Percentiles rank a stretch among this genome's conserved stretches.
These are phyloP conservation scores for Lathronympha strigana DNA, from an alignment of 2,888 invertebrate species.

Conservation along the genomic window DNA sequence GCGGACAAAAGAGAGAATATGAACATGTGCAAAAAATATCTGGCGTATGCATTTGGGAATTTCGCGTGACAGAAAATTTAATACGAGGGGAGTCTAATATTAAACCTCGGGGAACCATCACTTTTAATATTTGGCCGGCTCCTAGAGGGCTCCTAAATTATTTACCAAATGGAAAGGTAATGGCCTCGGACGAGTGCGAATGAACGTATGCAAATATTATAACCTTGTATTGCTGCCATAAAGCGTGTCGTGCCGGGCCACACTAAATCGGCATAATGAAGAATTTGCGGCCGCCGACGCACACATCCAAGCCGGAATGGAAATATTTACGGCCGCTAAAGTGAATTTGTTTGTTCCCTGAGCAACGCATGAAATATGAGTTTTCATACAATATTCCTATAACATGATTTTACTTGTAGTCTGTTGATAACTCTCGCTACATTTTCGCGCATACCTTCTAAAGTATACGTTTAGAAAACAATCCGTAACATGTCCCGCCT, in stretches of 20 bases:
- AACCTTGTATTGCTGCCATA: slow-evolving; percentile 75
- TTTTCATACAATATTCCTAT: slow-evolving; percentile 38
- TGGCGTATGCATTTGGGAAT: slow-evolving; percentile 83
- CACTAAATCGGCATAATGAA: slow-evolving; percentile 68
- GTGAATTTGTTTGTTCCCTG: slow-evolving; percentile 64
- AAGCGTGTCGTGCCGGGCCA: slow-evolving; percentile 67
- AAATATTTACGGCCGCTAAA: slow-evolving; percentile 56
- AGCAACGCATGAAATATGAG: slow-evolving; percentile 55
- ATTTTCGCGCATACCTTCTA: background rate
- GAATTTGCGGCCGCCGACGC: slow-evolving; percentile 62
- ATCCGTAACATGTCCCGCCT: no score
- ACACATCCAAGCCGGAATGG: slow-evolving; percentile 50
- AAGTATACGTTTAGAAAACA: no score
- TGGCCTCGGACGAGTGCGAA: slow-evolving; percentile 80
- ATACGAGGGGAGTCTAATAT: slow-evolving; percentile 84
- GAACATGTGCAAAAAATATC: slow-evolving; percentile 85
- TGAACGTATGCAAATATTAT: slow-evolving; percentile 83
- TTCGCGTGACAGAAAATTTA: slow-evolving; percentile 83
- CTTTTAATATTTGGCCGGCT: slow-evolving; percentile 83
- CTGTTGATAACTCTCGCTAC: background rate
- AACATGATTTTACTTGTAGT: background rate
- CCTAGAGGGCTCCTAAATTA: slow-evolving; percentile 83
- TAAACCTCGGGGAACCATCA: slow-evolving; percentile 84
- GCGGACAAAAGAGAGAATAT: slow-evolving; percentile 76
- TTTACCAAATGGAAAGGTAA: slow-evolving; percentile 84